Percentiles rank a stretch among this genome's conserved stretches.
phyloP scores from a whole-genome alignment of 2,888 invertebrate species.

The Nowickia ferox region DNA sequence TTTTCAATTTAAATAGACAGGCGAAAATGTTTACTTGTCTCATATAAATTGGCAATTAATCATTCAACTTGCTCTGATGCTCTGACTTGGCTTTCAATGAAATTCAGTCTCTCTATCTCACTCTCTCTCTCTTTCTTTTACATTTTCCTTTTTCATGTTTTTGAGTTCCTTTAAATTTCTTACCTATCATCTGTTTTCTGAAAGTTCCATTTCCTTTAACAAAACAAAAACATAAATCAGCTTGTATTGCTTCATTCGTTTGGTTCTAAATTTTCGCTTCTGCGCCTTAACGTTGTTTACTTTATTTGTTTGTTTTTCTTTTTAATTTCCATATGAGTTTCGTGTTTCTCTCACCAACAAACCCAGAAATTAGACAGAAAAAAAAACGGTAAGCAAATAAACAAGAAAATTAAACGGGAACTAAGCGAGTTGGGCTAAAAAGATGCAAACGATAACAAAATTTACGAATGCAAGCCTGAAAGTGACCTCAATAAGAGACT shows the following conservation, averaged over 20 bases:
- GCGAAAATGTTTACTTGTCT: too few relatives aligned
- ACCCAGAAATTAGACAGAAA: slow-evolving; percentile 48
- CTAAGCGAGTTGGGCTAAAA: neutral
- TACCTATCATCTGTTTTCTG: neutral
- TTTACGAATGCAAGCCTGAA: slow-evolving; percentile 51
- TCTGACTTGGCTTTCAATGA: too few relatives aligned
- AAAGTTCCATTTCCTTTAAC: neutral
- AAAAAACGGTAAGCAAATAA: slow-evolving; percentile 21
- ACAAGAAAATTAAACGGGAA: slow-evolving; percentile 26
- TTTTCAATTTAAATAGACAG: too few relatives aligned
- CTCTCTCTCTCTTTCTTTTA: neutral
- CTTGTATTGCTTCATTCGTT: neutral
- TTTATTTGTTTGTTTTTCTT: slow-evolving; percentile 29
- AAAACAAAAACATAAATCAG: slow-evolving; percentile 12
- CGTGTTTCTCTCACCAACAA: slow-evolving; percentile 11
- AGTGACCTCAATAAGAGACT: slow-evolving; percentile 66
- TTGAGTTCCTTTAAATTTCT: too few relatives aligned
- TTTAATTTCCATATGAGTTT: neutral
- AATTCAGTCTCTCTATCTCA: neutral
- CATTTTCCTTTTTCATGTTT: neutral
- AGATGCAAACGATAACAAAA: slow-evolving; percentile 36
- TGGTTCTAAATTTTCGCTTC: slow-evolving; percentile 14
- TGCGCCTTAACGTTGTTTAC: slow-evolving; percentile 50
- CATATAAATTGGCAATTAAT: too few relatives aligned
- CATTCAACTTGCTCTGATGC: too few relatives aligned